Evolutionary conservation across 2,797 vertebrate genomes (phyloP).

Genomic region (Ambastaia sidthimunki): DNA sequence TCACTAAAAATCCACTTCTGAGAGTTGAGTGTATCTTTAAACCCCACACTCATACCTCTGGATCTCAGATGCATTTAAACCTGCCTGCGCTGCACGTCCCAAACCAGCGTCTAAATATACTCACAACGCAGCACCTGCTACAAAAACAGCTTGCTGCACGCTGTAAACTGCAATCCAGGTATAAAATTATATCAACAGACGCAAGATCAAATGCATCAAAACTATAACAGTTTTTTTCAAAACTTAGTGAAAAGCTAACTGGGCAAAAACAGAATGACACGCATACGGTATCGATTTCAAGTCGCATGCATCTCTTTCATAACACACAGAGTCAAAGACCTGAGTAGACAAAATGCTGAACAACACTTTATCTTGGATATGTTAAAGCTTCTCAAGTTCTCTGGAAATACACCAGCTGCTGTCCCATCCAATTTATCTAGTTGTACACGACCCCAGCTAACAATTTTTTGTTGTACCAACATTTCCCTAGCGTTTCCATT

Average conservation of each 20-base stretch:
- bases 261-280: not conserved
- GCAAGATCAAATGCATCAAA: not conserved
- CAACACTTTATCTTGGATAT: conserved; percentile 6
- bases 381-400: not conserved
- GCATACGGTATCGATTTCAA: conserved; percentile 20
- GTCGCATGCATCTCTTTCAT: not conserved
- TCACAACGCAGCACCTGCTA: conserved; percentile 49
- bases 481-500: too few relatives aligned
- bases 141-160: conserved; percentile 23
- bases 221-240: not conserved
- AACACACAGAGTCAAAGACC: not conserved
- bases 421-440: not conserved
- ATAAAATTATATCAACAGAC: conserved; percentile 10
- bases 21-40: conserved; percentile 48
- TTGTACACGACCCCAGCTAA: not conserved
- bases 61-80: conserved; percentile 34
- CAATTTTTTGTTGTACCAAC: too few relatives aligned
- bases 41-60: conserved; percentile 38
- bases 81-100: conserved; percentile 48
- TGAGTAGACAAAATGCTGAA: conserved; percentile 3
- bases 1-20: conserved; percentile 23
- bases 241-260: not conserved
- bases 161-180: conserved; percentile 5
- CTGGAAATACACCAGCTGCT: not conserved
- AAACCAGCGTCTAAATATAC: conserved; percentile 61